Base-by-base conservation (phyloP, 2,888 invertebrate genomes). In the Dasypolia templi region DNA sequence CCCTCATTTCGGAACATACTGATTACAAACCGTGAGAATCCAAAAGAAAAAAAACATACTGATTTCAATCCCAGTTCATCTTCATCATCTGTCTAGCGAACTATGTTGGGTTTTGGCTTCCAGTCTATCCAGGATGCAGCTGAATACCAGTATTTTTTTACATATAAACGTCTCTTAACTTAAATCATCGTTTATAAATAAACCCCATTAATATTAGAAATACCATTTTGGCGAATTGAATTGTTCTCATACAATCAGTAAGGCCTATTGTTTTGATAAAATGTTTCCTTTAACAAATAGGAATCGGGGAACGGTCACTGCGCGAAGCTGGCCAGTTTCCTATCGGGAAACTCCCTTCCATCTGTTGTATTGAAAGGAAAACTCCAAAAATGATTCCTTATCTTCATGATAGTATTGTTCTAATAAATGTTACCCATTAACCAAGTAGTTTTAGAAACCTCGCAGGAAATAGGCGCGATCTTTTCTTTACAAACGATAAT, bases 201-300 rank as follows among this genome's bases (percentile, higher is more conserved):
- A n/a, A n/a, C n/a, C n/a, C n/a, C n/a, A n/a, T n/a, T n/a, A 26
- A 19, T 29, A 56, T 9, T 14, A 51, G 32, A 64, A 61, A 70
- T 62, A 72, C 22, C n/a, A 51, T 62, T 42, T 53, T 9, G 51
- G 35, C n/a, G n/a, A 63, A 66, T 61, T 64, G 1, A 61, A 65
- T 71, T 69, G 12, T 56, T 44, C 51, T 56, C 44, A 17, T 32
- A 35, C 19, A 63, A n/a, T 53, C 51, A 58, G 29, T 42, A 29
- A n/a, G 17, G 51, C 5, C 39, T 19, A 35, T 26, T 42, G 32
- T 49, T 61, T 53, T 14, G 22, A 44, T 39, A 12, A 53, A 55
- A 58, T 12, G 6, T 53, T 58, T 63, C 44, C 35, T 64, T n/a
- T 39, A 64, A 64, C 32, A n/a, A 39, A 9, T 26, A 14, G 17